A percentile compares a stretch with the other conserved stretches of the same genome.
These are phyloP conservation scores for Myzus persicae DNA, from an alignment of 1,140 invertebrate species.

Conservation along the genomic window DNA sequence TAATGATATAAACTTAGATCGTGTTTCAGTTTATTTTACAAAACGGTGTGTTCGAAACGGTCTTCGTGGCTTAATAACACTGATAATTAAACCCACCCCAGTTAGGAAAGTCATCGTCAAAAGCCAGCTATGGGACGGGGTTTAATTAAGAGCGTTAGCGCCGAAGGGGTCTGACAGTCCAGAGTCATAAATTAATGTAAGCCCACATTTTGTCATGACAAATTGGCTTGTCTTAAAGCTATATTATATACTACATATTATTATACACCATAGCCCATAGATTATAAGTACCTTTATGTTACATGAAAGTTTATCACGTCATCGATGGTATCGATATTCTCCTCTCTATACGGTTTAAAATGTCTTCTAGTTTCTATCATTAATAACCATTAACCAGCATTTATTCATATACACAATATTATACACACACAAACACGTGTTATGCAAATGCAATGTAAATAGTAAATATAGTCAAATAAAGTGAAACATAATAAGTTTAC, in stretches of 20 bases:
- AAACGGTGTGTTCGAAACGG: not conserved
- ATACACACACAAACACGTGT: not conserved
- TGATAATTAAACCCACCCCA: constrained; percentile 34
- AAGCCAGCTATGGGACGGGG: not conserved
- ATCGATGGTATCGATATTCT: not conserved
- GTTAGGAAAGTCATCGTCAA: constrained; percentile 37
- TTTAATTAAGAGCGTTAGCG: constrained; percentile 27
- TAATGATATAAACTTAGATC: not conserved
- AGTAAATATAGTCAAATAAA: not conserved
- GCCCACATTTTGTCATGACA: constrained; percentile 45
- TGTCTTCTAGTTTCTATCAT: not conserved
- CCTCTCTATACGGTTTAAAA: not conserved
- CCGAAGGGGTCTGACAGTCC: constrained; percentile 35
- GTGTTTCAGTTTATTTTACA: constrained; percentile 18
- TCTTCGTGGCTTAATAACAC: not conserved
- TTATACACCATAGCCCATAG: not conserved
- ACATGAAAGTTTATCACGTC: not conserved
- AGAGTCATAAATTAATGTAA: constrained; percentile 31
- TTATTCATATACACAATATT: not conserved
- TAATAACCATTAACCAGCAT: not conserved
- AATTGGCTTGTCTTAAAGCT: constrained; percentile 43
- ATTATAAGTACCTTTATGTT: not conserved
- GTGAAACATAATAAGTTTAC: not conserved
- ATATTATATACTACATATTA: not conserved
- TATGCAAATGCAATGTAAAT: not conserved